Evolutionary conservation across 2,888 invertebrate genomes (phyloP), one percentile per base, ranked within the genome.

Genomic region (Catotricha subobsoleta): DNA sequence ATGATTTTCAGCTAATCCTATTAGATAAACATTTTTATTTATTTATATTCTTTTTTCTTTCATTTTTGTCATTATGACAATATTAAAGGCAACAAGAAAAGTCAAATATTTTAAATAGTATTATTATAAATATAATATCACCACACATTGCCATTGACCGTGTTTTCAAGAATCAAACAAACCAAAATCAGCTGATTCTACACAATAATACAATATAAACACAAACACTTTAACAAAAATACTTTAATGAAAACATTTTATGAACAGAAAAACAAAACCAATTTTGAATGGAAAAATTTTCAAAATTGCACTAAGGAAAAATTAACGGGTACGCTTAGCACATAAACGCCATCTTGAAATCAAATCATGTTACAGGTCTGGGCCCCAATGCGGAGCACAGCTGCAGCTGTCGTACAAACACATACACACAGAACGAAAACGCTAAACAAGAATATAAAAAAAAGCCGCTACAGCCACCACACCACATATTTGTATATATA

Each of bases 331-430:
- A 37, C 40, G 35, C 21, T 23, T 30, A 30, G 41, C 40, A 40
- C 37, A 35, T 31, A 41, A 23, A 37, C 43, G 44, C 47, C 43
- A 48, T 46, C 41, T 47, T 42, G 46, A 45, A 45, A 42, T 45
- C 40, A 40, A 40, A 44, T 45, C 35, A 40, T 42, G 43, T 44
- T 39, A 42, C 29, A 36, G 37, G 43, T 44, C 35, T 38, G 44
- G 42, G 44, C 45, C 47, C 45, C 44, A 44, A 39, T 38, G 40
- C 43, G 42, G 41, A 44, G 43, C 44, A 40, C 33, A 33, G 39
- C 40, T 30, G 38, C 43, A 31, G 42, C 42, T 42, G 39, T 37
- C 28, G 30, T 30, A 29, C 20, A 31, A 19, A 31, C 23, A 29
- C 37, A 30, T 34, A 16, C 16, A 38, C 35, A 37, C 16, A 13